These are phyloP conservation scores for Cybosia mesomella DNA, from an alignment of 2,888 invertebrate species.

Conservation along the genomic window DNA sequence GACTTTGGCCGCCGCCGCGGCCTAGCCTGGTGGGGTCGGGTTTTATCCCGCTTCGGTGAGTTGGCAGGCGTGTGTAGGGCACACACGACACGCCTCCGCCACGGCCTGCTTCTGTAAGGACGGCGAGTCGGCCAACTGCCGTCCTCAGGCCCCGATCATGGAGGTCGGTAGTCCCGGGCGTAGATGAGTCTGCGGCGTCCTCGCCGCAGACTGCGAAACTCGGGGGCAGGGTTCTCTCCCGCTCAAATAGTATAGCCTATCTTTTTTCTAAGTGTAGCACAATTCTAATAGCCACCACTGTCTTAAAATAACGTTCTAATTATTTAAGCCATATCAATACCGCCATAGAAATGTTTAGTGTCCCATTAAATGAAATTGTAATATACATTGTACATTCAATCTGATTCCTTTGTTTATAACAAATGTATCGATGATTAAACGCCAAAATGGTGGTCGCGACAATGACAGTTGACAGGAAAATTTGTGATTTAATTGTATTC, in stretches of 20 bases:
- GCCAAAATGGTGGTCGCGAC: neutral
- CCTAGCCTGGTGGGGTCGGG: no score
- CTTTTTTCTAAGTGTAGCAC: neutral
- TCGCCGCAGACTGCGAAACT: no score
- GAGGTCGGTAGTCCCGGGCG: no score
- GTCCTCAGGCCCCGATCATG: no score
- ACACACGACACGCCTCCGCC: no score
- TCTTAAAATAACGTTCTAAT: slow-evolving; percentile 7
- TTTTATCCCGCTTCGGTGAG: no score
- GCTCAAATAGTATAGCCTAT: neutral
- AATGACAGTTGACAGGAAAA: neutral
- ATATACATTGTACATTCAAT: neutral
- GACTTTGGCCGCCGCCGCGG: no score
- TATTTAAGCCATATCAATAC: slow-evolving; percentile 12
- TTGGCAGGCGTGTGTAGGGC: no score
- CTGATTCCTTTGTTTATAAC: slow-evolving; percentile 7
- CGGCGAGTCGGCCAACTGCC: no score
- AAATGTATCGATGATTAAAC: neutral
- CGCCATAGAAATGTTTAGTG: slow-evolving; percentile 6
- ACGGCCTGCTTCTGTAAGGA: no score
- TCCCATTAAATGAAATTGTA: neutral
- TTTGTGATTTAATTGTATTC: neutral
- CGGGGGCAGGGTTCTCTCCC: no score
- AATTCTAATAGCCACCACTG: neutral
- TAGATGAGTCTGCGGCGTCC: no score